Conservation (phyloP, 2,113 vertebrate genomes). For the Collichthys lucidus region DNA sequence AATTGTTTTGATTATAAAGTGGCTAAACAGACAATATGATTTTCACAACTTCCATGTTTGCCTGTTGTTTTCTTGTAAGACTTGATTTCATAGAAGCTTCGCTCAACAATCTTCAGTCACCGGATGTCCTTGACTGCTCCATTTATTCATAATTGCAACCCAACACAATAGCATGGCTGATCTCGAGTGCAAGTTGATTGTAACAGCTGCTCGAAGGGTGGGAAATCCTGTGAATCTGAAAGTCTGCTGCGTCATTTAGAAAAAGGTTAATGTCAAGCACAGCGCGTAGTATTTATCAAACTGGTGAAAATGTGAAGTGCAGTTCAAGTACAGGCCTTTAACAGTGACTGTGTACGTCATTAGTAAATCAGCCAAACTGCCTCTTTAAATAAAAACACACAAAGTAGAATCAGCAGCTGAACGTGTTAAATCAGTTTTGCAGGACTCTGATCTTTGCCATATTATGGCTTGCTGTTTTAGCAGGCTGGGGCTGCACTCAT, state of each 20-base stretch:
- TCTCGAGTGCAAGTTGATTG: not conserved
- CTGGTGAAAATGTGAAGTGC: not conserved
- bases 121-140: not conserved
- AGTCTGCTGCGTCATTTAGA: not conserved
- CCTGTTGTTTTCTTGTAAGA: not conserved
- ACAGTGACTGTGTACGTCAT: not conserved
- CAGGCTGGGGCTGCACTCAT: constrained; percentile 64
- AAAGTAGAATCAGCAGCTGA: constrained; percentile 66
- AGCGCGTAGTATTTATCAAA: not conserved
- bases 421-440: constrained; percentile 67
- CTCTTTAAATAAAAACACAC: not conserved
- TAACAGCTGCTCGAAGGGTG: not conserved
- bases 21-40: not conserved
- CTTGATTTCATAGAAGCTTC: not conserved
- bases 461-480: constrained; percentile 70
- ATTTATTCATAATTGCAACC: not conserved
- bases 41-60: not conserved
- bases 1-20: not conserved
- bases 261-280: not conserved
- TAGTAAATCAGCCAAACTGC: not conserved
- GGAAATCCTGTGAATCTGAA: not conserved
- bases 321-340: not conserved
- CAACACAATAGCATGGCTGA: not conserved
- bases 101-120: not conserved
- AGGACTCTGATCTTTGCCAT: constrained; percentile 73